phyloP scores from a whole-genome alignment of 2,888 invertebrate genomes.

The Pollenia labialis region DNA sequence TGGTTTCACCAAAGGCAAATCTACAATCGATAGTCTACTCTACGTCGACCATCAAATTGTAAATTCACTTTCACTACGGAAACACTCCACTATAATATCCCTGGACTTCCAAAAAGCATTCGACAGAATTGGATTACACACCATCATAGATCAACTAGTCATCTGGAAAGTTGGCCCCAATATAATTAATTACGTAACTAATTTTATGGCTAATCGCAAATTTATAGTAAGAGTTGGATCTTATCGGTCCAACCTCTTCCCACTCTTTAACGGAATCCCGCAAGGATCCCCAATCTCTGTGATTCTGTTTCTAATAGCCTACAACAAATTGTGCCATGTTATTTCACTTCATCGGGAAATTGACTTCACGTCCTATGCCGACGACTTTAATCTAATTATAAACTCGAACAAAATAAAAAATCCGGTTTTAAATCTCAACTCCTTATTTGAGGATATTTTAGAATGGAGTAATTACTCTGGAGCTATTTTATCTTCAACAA shows the following conservation, averaged over 20 bases:
- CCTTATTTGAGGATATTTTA: too few relatives aligned
- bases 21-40: not conserved
- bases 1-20: constrained; percentile 34
- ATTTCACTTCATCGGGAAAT: too few relatives aligned
- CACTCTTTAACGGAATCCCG: constrained; percentile 28
- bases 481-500: too few relatives aligned
- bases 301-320: too few relatives aligned
- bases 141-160: constrained; percentile 19
- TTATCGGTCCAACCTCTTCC: not conserved
- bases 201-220: constrained; percentile 47
- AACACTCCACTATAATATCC: constrained; percentile 28
- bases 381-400: too few relatives aligned
- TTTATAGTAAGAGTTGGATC: constrained; percentile 5
- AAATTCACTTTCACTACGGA: constrained; percentile 1
- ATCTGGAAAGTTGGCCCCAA: constrained; percentile 10
- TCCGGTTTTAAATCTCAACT: too few relatives aligned
- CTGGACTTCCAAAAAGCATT: constrained; percentile 66
- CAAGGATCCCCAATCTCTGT: too few relatives aligned
- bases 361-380: too few relatives aligned
- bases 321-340: too few relatives aligned
- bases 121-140: constrained; percentile 62
- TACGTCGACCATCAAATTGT: constrained; percentile 3
- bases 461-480: too few relatives aligned
- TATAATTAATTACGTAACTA: constrained; percentile 40
- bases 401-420: too few relatives aligned